Evolutionary conservation across 2,888 invertebrate genomes (phyloP).

Genomic region (Aphodius granarius): DNA sequence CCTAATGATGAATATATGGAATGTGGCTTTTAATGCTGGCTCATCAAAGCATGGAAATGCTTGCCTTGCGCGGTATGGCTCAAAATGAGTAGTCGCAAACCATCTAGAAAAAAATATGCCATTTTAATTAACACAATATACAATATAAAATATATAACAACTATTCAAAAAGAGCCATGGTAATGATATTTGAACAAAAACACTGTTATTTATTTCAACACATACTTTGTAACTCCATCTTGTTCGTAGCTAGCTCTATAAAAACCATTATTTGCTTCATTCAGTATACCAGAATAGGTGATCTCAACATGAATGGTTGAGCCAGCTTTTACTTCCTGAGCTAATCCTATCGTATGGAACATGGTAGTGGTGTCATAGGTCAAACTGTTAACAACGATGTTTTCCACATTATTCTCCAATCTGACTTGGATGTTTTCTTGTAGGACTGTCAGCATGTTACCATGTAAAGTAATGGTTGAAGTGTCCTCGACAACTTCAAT

Average conservation of each 20-base stretch:
- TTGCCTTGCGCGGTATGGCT: conserved; percentile 52
- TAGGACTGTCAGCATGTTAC: neutral
- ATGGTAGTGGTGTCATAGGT: neutral
- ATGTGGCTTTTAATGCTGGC: conserved; percentile 49
- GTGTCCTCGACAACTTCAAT: conserved; percentile 20
- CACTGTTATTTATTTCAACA: no score
- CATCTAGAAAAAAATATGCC: conserved; percentile 8
- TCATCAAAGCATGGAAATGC: conserved; percentile 81
- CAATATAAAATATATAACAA: neutral
- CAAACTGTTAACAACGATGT: neutral
- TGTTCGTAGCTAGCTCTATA: conserved; percentile 23
- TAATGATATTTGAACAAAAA: neutral
- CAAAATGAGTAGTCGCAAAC: conserved; percentile 25
- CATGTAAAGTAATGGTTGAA: conserved; percentile 27
- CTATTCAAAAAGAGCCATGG: neutral
- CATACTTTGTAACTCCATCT: conserved; percentile 16
- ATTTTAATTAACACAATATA: neutral
- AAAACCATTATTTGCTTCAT: conserved; percentile 14
- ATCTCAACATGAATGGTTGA: conserved; percentile 7
- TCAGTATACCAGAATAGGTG: conserved; percentile 6
- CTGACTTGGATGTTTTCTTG: neutral
- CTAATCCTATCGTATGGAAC: conserved; percentile 13
- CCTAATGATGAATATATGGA: conserved; percentile 51
- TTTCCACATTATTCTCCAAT: neutral
- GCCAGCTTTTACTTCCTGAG: neutral